A percentile compares a stretch with the other conserved stretches of the same genome.
phyloP scores from a whole-genome alignment of 2,888 invertebrate species.

The Chironomus riparius region DNA sequence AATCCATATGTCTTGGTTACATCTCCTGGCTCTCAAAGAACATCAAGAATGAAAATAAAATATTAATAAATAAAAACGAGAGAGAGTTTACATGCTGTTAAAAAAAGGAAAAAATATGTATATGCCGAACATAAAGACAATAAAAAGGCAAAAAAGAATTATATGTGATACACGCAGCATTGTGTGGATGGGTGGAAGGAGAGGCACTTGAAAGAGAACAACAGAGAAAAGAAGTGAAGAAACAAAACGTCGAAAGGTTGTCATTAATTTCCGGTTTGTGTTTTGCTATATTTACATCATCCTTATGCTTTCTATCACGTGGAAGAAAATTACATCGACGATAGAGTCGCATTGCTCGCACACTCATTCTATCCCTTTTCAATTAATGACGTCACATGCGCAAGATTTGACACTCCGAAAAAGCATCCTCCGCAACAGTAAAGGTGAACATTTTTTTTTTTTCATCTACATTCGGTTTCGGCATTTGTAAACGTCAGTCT shows the following conservation, averaged over 20 bases:
- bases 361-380: neutral
- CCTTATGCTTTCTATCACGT: conserved; percentile 23
- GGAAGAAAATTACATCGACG: neutral
- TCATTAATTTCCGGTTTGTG: conserved; percentile 27
- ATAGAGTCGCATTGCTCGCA: neutral
- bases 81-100: neutral
- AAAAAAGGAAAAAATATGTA: too few relatives aligned
- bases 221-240: conserved; percentile 2
- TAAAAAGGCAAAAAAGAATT: too few relatives aligned
- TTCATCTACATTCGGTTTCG: conserved; percentile 1
- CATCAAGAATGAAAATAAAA: too few relatives aligned
- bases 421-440: neutral
- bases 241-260: conserved; percentile 6
- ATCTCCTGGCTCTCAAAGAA: too few relatives aligned
- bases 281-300: conserved; percentile 15
- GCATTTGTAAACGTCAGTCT: conserved; percentile 15
- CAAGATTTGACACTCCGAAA: neutral
- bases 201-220: neutral
- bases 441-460: neutral
- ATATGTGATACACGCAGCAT: too few relatives aligned
- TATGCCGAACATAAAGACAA: too few relatives aligned
- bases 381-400: conserved; percentile 23
- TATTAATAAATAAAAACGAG: neutral
- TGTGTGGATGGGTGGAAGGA: too few relatives aligned
- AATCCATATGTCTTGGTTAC: too few relatives aligned